Conservation (phyloP, 2,113 vertebrate species). For the Toxostoma redivivum region DNA sequence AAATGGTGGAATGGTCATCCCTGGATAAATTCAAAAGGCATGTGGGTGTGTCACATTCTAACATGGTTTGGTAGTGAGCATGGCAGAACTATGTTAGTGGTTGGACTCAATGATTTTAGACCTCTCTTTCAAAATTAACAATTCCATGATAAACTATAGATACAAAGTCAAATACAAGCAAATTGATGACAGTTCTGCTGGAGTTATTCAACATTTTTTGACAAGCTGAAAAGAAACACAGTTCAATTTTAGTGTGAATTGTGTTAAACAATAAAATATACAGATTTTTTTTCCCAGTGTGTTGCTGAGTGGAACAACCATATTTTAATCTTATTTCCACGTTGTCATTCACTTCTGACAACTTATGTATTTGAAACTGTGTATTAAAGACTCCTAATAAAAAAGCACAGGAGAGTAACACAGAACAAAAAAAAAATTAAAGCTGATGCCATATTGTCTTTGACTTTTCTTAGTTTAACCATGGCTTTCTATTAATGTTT, state of each 20-base stretch:
- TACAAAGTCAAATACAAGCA: neutral
- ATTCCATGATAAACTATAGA: neutral
- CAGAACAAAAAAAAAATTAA: neutral
- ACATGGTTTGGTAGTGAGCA: neutral
- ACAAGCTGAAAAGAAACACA: neutral
- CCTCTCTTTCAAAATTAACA: neutral
- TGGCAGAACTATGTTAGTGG: rapidly evolving
- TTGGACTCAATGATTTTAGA: neutral
- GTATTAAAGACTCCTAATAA: neutral
- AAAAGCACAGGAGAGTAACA: neutral
- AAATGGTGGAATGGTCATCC: neutral
- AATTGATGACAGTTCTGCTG: neutral
- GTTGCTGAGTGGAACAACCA: neutral
- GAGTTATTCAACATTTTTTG: neutral
- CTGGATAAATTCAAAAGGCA: neutral
- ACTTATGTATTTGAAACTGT: neutral
- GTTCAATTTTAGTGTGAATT: neutral
- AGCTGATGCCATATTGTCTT: neutral
- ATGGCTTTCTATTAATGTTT: neutral
- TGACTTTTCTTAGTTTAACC: neutral
- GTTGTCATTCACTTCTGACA: neutral
- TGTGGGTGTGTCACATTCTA: rapidly evolving
- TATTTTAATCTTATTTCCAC: neutral
- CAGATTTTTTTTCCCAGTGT: neutral
- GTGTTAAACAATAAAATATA: neutral